These are phyloP conservation scores for Drosophila yooni DNA, from an alignment of 2,888 invertebrate genomes.

Conservation along the genomic window DNA sequence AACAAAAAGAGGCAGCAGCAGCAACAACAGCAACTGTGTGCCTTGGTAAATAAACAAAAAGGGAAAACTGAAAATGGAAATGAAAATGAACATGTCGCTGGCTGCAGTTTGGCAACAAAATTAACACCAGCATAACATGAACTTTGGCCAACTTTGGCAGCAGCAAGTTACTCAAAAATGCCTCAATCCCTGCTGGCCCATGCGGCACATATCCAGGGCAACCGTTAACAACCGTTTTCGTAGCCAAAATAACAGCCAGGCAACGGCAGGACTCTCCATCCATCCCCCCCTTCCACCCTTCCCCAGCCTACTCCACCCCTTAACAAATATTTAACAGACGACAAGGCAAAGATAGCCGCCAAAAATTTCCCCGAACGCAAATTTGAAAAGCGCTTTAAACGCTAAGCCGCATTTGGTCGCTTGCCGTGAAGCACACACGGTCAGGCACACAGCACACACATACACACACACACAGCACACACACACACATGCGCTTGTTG, in stretches of 20 bases:
- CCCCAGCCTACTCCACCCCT: background rate
- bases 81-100: slow-evolving; percentile 62
- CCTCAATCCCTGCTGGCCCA: background rate
- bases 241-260: slow-evolving; percentile 66
- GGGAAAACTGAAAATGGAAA: slow-evolving; percentile 7
- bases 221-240: slow-evolving; percentile 48
- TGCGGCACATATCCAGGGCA: slow-evolving; percentile 33
- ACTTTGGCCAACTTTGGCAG: slow-evolving; percentile 35
- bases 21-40: background rate
- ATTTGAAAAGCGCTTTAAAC: slow-evolving; percentile 72
- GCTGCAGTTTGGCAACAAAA: slow-evolving; percentile 51
- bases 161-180: slow-evolving; percentile 28
- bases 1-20: slow-evolving; percentile 18
- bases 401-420: slow-evolving; percentile 73
- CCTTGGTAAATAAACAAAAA: slow-evolving; percentile 33
- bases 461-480: background rate
- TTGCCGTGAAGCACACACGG: slow-evolving; percentile 36
- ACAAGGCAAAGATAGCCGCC: slow-evolving; percentile 21
- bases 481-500: slow-evolving; percentile 19
- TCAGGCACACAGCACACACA: slow-evolving; percentile 11
- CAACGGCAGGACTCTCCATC: slow-evolving; percentile 23
- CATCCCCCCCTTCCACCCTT: no score
- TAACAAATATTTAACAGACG: slow-evolving; percentile 25
- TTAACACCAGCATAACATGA: slow-evolving; percentile 63
- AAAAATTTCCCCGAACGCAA: slow-evolving; percentile 53